Base-by-base conservation (phyloP, 2,113 vertebrate species). In the Petromus typicus region DNA sequence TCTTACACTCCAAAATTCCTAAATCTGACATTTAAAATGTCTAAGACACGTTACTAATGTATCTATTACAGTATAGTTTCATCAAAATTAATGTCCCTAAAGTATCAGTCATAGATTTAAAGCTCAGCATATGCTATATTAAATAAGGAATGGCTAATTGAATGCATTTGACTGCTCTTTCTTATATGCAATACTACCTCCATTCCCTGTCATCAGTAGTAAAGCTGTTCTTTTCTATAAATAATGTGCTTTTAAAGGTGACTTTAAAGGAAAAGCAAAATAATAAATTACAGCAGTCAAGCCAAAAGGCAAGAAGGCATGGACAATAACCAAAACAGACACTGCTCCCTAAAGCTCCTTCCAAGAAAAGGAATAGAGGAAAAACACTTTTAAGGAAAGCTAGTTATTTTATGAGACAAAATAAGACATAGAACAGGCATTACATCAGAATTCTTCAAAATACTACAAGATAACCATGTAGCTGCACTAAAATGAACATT, bases 271-370 rank as follows among this genome's bases (percentile, higher is more conserved):
- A 95, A 97, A 89, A 69, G 16, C 66, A 92, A 97, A 96, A 96
- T n/a, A 97, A 97, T 90, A 97, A 92, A 97, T 96, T 93, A 92
- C 13, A 96, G 43, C 37, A 96, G 73, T 90, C 89, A 96, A 91
- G 88, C 82, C 89, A 93, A 97, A n/a, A 97, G 34, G 76, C 75
- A 93, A 94, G 71, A 61, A 93, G 75, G 51, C 86, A 91, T 75
- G 83, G 45, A 75, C 67, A 95, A 90, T 73, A 95, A 95, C 63
- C 88, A 94, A 93, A 61, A 94, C 82, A 95, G 78, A 95, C 59
- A 93, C 93, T 97, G 16, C 69, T 91, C n/a, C n/a, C n/a, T n/a
- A n/a, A n/a, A n/a, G n/a, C n/a, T n/a, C n/a, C n/a, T n/a, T n/a
- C n/a, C n/a, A n/a, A 97, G 93, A 95, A 96, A 97, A 97, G 90